Base-by-base conservation (phyloP, 2,888 invertebrate genomes). In the Chymomyza fuscimana region DNA sequence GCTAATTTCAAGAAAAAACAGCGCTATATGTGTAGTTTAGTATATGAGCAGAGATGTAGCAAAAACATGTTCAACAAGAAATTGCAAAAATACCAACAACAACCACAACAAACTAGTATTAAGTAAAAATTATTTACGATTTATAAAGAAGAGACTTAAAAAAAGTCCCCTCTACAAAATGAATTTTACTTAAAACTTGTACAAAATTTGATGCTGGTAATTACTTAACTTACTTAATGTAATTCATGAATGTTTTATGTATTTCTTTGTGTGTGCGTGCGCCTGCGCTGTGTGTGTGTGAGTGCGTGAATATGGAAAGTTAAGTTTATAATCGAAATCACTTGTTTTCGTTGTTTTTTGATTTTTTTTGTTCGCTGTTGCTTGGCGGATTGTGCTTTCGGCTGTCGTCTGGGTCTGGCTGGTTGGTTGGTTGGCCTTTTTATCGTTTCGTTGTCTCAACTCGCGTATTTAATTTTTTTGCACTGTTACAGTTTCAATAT, bases 401-500 rank as follows among this genome's bases (percentile, higher is more conserved):
- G 59, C 50, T 71, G 66, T 52, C 67, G 66, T 65, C 36, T 70
- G 63, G 52, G 58, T 74, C 73, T 73, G 71, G 40, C 63, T 69
- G 68, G 63, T 54, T 66, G 66, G 29, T 61, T 73, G 69, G 46
- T 82, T 80, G 63, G 74, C 67, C 73, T 73, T 72, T 84, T 80
- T 80, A 74, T 80, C 77, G 77, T 70, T 65, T 64, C 56, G 54
- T 60, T 65, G 59, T 40, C 59, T 59, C 65, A 65, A 59, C 58
- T 79, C 70, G 61, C 64, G 59, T 76, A 72, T 86, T 83, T 86
- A 77, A 74, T 77, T 83, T 85, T 74, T 46, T 46, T 74, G 70
- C 79, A 76, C 78, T 78, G 65, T 60, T 61, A 51, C 32, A 32
- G 79, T 83, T 79, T 79, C 72, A 83, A 83, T 87, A 85, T 83